These are phyloP conservation scores for Andrena hattorfiana DNA, from an alignment of 2,888 invertebrate genomes.

Conservation along the genomic window DNA sequence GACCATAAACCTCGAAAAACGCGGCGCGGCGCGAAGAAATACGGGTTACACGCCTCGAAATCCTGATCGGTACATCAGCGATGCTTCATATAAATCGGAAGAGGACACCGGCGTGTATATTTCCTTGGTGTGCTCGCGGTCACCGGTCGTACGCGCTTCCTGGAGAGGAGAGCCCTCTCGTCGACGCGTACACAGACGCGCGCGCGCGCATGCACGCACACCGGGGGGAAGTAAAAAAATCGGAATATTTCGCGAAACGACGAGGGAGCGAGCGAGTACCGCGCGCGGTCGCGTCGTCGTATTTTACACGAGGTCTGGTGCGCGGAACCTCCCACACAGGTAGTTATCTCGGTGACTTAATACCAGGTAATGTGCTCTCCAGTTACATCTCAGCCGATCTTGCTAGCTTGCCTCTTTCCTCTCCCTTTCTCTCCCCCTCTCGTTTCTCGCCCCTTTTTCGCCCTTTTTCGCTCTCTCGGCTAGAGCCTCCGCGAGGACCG, in stretches of 20 bases:
- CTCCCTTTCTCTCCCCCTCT: constrained; percentile 23
- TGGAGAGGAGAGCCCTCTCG: constrained; percentile 29
- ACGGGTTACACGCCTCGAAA: constrained; percentile 58
- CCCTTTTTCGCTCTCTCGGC: background rate
- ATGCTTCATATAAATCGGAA: constrained; percentile 69
- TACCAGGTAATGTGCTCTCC: constrained; percentile 82
- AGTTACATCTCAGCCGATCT: constrained; percentile 80
- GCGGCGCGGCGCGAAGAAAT: constrained; percentile 46
- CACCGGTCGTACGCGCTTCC: constrained; percentile 57
- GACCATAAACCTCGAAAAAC: constrained; percentile 33
- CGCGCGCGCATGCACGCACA: too few species aligned
- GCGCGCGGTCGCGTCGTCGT: constrained; percentile 62
- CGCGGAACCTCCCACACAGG: constrained; percentile 81
- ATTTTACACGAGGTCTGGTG: constrained; percentile 69
- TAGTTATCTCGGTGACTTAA: constrained; percentile 83
- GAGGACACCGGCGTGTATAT: constrained; percentile 47
- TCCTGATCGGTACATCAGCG: constrained; percentile 63
- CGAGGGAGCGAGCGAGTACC: constrained; percentile 45
- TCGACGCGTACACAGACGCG: background rate
- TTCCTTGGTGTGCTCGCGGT: constrained; percentile 23
- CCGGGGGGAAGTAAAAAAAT: constrained; percentile 48
- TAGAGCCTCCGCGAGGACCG: constrained; percentile 58
- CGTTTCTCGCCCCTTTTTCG: background rate
- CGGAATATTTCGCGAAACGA: constrained; percentile 69
- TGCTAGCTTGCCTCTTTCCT: constrained; percentile 45